A percentile compares a stretch with the other conserved stretches of the same genome.
Evolutionary conservation across 2,888 invertebrate species (phyloP).

Genomic region (Drosophila longiperda): DNA sequence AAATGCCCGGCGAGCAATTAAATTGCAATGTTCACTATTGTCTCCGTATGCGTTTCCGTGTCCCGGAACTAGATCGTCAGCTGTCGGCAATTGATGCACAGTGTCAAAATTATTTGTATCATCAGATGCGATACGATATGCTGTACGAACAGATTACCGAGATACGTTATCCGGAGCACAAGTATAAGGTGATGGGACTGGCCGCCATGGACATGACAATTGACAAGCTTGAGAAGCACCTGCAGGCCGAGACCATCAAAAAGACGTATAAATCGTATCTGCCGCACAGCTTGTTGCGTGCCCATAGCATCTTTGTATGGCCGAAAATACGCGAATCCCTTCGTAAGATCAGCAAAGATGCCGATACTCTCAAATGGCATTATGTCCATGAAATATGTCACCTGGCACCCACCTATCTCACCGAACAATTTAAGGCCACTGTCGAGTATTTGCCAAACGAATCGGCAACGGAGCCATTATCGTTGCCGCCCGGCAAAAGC

Average conservation of each 20-base stretch:
- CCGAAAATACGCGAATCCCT: constrained; percentile 90
- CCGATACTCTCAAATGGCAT: constrained; percentile 89
- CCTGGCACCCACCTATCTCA: constrained; percentile 93
- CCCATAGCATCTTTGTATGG: constrained; percentile 91
- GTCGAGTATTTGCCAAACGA: constrained; percentile 86
- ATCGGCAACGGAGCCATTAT: constrained; percentile 86
- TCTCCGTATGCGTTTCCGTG: constrained; percentile 92
- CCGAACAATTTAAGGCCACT: constrained; percentile 86
- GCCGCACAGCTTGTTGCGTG: constrained; percentile 91
- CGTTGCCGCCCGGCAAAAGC: constrained; percentile 13
- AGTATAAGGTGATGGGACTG: constrained; percentile 92
- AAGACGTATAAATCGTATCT: constrained; percentile 93
- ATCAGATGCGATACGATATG: constrained; percentile 93
- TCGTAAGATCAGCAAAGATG: constrained; percentile 86
- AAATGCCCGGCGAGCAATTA: constrained; percentile 88
- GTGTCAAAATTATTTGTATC: constrained; percentile 94
- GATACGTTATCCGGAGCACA: constrained; percentile 91
- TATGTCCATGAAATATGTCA: constrained; percentile 92
- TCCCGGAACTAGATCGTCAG: constrained; percentile 83
- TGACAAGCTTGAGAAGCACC: constrained; percentile 91
- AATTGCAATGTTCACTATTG: constrained; percentile 87
- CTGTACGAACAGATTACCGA: constrained; percentile 92
- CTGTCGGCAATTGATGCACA: constrained; percentile 87
- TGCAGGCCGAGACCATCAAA: constrained; percentile 89
- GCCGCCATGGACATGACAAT: constrained; percentile 95